Base-by-base conservation (phyloP, 2,797 vertebrate genomes). In the Lophura swinhoii region DNA sequence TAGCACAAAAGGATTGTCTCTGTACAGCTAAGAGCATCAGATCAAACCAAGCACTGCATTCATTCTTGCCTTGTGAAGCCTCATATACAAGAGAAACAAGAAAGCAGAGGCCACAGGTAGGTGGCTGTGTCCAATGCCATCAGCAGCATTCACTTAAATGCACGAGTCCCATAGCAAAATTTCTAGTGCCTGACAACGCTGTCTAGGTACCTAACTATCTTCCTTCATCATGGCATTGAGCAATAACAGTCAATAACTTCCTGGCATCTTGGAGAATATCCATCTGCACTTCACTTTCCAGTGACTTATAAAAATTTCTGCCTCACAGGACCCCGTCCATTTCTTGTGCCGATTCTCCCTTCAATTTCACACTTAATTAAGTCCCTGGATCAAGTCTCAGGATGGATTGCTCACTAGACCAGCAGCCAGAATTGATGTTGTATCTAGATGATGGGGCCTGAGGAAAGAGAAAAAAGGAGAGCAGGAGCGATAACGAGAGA, bases 331-430 rank as follows among this genome's bases (percentile, higher is more conserved):
- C 69, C 70, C 23, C 0, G 8, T 74, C 83, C 84, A 9, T 91
- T 87, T 56, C 72, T 85, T 76, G 60, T 75, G 80, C 53, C 22
- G 13, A 48, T 46, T 78, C 64, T 75, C 62, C 80, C 86, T 96
- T 84, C 76, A 91, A 93, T 95, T 95, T 94, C 90, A 94, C 82
- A 85, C 69, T 87, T 95, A 91, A 95, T 90, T 96, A 94, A 95
- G 68, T 76, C 70, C 77, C 86, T 0, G 2, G 83, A 93, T 91
- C 93, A 93, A 90, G 94, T 60, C 67, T 89, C 79, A 92, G 90
- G 88, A 84, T 90, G 69, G 87, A 95, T 95, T 94, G 95, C 59
- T 96, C 90, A 87, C 81, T 39, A 88, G 70, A 81, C n/a, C 90
- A 96, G 93, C 86, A 95, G 88, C 78, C 88, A 88, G 89, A 94